Percentiles rank a stretch among this genome's conserved stretches.
Conservation (phyloP, 2,888 invertebrate species). For the Pyrocoelia pectoralis region DNA sequence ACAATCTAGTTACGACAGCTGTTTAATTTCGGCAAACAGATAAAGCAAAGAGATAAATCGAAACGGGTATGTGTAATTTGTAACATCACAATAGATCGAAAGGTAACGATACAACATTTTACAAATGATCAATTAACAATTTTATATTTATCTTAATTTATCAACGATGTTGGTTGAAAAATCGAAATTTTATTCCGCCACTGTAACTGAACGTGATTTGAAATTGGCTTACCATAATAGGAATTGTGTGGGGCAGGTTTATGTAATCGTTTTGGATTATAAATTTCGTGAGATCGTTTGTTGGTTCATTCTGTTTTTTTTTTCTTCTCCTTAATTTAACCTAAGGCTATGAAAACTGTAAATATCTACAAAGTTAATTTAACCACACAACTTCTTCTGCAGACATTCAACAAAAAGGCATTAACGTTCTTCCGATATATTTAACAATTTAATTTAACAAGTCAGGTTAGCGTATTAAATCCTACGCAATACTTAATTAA, state of each 20-base stretch:
- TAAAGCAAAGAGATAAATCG: too few relatives aligned
- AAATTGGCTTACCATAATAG: slow-evolving; percentile 11
- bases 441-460: slow-evolving; percentile 38
- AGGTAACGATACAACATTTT: neutral
- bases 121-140: neutral
- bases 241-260: slow-evolving; percentile 13
- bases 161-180: slow-evolving; percentile 1
- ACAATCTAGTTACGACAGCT: too few relatives aligned
- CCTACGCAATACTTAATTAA: slow-evolving; percentile 41
- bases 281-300: slow-evolving; percentile 13
- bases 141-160: neutral
- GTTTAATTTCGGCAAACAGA: too few relatives aligned
- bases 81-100: neutral
- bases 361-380: slow-evolving; percentile 30
- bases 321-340: neutral
- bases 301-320: slow-evolving; percentile 7
- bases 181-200: slow-evolving; percentile 5
- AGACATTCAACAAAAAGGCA: slow-evolving; percentile 26
- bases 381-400: slow-evolving; percentile 29
- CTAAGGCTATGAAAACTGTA: slow-evolving; percentile 20
- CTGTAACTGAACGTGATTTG: neutral
- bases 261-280: slow-evolving; percentile 10
- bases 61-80: neutral
- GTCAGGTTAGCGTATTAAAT: slow-evolving; percentile 32
- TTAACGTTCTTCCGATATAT: slow-evolving; percentile 31